Conservation (phyloP, 2,797 vertebrate species). For the Leptoclinus maculatus region DNA sequence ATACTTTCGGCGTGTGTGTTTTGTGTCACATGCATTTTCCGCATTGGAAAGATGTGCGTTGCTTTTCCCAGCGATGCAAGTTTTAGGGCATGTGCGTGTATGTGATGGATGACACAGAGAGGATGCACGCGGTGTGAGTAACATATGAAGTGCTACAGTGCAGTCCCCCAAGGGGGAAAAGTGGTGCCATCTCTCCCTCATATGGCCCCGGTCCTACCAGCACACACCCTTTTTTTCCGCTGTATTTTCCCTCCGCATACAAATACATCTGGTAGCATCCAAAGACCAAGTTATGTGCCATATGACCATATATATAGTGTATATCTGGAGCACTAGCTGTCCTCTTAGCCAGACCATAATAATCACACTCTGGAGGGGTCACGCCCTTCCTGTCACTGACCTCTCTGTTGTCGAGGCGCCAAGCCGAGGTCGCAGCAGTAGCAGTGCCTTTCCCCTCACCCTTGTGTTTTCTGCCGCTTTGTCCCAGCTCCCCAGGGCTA, state of each 20-base stretch:
- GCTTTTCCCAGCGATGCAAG: constrained; percentile 22
- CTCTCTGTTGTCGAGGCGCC: constrained; percentile 40
- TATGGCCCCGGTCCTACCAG: background rate
- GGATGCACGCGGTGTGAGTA: constrained; percentile 20
- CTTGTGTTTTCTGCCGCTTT: constrained; percentile 52
- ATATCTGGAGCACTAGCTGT: constrained; percentile 26
- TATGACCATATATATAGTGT: constrained; percentile 34
- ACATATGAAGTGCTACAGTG: constrained; percentile 37
- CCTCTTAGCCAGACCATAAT: constrained; percentile 61
- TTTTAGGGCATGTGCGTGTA: constrained; percentile 22
- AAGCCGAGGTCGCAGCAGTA: constrained; percentile 45
- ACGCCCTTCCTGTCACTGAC: constrained; percentile 60
- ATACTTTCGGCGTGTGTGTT: constrained; percentile 6
- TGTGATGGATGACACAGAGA: constrained; percentile 59
- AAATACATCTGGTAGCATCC: constrained; percentile 29
- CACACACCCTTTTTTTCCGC: background rate
- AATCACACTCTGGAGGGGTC: constrained; percentile 63
- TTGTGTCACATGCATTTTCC: constrained; percentile 44
- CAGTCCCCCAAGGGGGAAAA: constrained; percentile 30
- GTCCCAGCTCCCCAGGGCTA: constrained; percentile 49
- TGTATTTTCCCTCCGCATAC: constrained; percentile 5
- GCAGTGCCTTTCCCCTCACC: constrained; percentile 41
- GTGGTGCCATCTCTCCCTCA: constrained; percentile 16
- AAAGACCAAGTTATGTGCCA: constrained; percentile 19
- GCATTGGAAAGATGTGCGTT: constrained; percentile 26